Conservation (phyloP, 2,113 vertebrate species). For the Alaudala cheleensis region DNA sequence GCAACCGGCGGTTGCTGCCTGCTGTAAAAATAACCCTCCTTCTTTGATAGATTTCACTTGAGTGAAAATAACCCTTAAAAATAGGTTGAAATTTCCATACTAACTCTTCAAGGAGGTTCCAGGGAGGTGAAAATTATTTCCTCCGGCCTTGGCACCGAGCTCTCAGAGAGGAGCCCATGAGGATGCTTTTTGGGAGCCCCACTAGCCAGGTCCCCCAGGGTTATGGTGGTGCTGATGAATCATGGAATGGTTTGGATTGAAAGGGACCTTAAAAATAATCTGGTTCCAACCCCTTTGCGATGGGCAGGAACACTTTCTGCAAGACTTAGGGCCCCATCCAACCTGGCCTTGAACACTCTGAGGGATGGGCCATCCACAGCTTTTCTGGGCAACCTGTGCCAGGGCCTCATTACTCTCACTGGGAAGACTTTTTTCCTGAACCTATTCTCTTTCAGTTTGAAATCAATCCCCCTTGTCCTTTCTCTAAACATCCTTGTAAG, state of each 20-base stretch:
- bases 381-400: not conserved
- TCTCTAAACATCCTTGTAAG: not conserved
- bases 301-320: not conserved
- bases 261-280: not conserved
- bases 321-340: not conserved
- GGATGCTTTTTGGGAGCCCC: not conserved
- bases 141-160: not conserved
- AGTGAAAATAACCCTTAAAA: conserved; percentile 86
- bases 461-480: not conserved
- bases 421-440: not conserved
- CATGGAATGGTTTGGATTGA: not conserved
- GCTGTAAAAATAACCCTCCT: conserved; percentile 85
- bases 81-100: conserved; percentile 87
- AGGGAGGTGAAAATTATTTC: conserved; percentile 43
- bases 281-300: not conserved
- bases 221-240: not conserved
- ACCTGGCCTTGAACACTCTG: not conserved
- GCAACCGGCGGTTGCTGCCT: conserved; percentile 77
- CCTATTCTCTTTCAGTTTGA: not conserved
- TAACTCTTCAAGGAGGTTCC: conserved; percentile 74
- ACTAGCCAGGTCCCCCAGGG: not conserved
- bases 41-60: conserved; percentile 85
- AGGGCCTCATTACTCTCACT: not conserved
- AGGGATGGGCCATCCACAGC: not conserved
- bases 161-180: not conserved